Evolutionary conservation across 2,888 invertebrate species (phyloP), one percentile per base, ranked within the genome.

Genomic region (Monoplex corrugatus): DNA sequence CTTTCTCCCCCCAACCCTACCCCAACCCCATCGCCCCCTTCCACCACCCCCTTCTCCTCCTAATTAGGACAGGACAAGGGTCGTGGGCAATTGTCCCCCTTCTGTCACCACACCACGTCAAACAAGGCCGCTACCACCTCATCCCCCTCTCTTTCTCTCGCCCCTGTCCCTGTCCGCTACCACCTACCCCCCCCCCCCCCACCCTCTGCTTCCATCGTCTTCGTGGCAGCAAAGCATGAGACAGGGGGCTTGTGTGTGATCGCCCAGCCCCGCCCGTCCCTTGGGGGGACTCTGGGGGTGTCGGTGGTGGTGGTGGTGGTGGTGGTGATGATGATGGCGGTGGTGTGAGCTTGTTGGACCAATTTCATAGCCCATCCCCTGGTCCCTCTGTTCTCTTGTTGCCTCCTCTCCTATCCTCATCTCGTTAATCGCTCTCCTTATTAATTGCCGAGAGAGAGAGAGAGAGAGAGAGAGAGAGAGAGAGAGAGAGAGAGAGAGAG

Each of bases 401-500:
- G 44, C 85, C 38, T 23, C 85, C 57, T 50, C 32, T 23, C 28
- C 35, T 13, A 40, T 38, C 40, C 45, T n/a, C 28, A 57, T 16
- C 50, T 57, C 85, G 85, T 85, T 85, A 85, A 85, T 85, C 85
- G 85, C 16, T 57, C 57, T 38, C 43, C 85, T 50, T 85, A 85
- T 44, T 85, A 45, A 85, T 75, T 38, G 38, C 16, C 85, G 5
- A 57, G 44, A 50, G 85, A 16, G 32, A 40, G n/a, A 32, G 38
- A 75, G 45, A 86, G n/a, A 72, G 44, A 86, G 28, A 86, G 63
- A 50, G 40, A 86, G 84, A 84, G 50, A 6, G 50, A 43, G 35
- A 45, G 40, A 80, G 84, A 84, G 63, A 89, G 86, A 72, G 86
- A 86, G 78, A 63, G 86, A 80, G 44, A 80, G 83, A 83, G 2